Evolutionary conservation across 2,888 invertebrate species (phyloP), one percentile per base, ranked within the genome.

Genomic region (Maniola hyperantus): DNA sequence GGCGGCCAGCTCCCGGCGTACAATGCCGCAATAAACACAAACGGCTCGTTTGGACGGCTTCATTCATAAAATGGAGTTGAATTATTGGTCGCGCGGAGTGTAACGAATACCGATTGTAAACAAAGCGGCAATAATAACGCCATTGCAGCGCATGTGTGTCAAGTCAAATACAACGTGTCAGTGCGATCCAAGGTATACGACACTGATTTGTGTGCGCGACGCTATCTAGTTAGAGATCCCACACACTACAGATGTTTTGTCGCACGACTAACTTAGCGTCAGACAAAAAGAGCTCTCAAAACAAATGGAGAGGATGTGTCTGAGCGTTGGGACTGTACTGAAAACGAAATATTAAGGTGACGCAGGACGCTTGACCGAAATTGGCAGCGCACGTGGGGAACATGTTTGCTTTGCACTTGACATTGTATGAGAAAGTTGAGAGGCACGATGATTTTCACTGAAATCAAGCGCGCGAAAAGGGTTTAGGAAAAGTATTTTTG

Each of bases 1-100:
- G 54, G 8, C 15, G 4, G 15, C 34, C 34, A 26, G 34, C 54
- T 54, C 54, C n/a, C 8, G 6, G 54, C 7, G 7, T 51, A 26
- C 50, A 51, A 51, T 26, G 76, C 75, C 77, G 79, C 80, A 81
- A 83, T 82, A 85, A 83, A 84, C 84, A 81, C 81, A 81, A 81
- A 80, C 75, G 79, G 74, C 77, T 75, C 75, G 77, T 77, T 76
- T 72, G 73, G 73, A 72, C 73, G 72, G 74, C 71, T 78, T 76
- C 88, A 88, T 88, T 88, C 86, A 87, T 83, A 83, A 85, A 82
- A 79, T 76, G 75, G 71, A 79, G 79, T 80, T 80, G 83, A 86
- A 79, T 86, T 83, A 87, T 83, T 81, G 78, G 65, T 62, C 81
- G 67, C 71, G 55, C 66, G 63, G 64, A 50, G 15, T 26, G 26